phyloP scores from a whole-genome alignment of 2,113 vertebrate species.

The Heterotilapia buettikoferi region DNA sequence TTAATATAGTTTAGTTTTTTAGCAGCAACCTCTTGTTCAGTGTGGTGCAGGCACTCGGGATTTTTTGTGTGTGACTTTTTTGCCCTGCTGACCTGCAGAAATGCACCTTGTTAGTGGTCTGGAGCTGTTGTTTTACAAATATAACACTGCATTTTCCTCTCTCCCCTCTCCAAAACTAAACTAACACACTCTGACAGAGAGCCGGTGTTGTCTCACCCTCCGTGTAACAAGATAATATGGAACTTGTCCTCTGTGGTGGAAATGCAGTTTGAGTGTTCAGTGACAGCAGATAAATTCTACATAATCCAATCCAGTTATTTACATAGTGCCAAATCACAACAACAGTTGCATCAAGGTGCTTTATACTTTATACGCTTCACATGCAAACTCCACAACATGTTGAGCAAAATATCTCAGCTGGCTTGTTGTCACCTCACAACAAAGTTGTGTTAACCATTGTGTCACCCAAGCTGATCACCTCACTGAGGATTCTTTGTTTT shows the following conservation, averaged over 20 bases:
- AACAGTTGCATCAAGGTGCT: not conserved
- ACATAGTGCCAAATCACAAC: not conserved
- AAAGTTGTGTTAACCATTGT: not conserved
- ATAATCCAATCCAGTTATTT: not conserved
- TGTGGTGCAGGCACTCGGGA: not conserved
- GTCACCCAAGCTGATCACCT: not conserved
- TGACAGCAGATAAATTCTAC: not conserved
- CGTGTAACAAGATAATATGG: not conserved
- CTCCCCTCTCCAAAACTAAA: not conserved
- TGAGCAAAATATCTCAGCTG: not conserved
- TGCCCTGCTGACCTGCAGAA: not conserved
- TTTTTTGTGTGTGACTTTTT: not conserved
- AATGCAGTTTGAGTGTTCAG: not conserved
- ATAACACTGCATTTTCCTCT: not conserved
- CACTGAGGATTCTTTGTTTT: not conserved
- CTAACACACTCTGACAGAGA: not conserved
- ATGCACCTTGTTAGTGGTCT: not conserved
- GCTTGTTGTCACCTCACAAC: not conserved
- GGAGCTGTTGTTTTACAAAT: not conserved
- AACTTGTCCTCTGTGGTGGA: not conserved
- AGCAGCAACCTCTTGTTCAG: not conserved
- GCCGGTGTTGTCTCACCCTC: not conserved
- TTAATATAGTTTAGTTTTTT: not conserved
- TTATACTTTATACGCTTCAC: not conserved
- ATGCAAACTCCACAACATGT: not conserved